Conservation (phyloP, 2,888 invertebrate genomes). For the Drosophila cyrtoloma region DNA sequence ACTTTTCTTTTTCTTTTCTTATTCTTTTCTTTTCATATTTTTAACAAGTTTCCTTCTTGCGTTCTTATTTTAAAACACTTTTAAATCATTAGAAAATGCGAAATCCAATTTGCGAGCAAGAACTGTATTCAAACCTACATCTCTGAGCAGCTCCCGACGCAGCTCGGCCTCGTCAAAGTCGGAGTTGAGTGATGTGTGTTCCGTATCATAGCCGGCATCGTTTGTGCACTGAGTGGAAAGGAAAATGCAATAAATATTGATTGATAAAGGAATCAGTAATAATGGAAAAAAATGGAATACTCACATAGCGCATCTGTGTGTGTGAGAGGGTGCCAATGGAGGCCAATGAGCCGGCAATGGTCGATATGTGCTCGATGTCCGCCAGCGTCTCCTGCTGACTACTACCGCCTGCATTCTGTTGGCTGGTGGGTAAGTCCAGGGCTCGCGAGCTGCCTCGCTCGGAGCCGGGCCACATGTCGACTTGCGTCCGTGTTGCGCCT, state of each 20-base stretch:
- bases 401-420: conserved; percentile 77
- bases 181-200: conserved; percentile 92
- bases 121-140: conserved; percentile 88
- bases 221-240: conserved; percentile 80
- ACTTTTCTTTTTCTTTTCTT: too few species aligned
- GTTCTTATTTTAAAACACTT: not conserved
- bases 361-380: conserved; percentile 88
- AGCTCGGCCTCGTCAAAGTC: conserved; percentile 92
- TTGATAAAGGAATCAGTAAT: not conserved
- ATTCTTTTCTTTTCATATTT: too few species aligned
- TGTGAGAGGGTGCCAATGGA: conserved; percentile 88
- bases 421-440: conserved; percentile 80
- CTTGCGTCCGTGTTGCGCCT: conserved; percentile 38
- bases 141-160: conserved; percentile 91
- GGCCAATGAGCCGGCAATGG: conserved; percentile 89
- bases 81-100: not conserved
- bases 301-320: conserved; percentile 84
- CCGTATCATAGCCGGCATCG: conserved; percentile 90
- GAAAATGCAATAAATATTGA: not conserved
- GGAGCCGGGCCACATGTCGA: conserved; percentile 76
- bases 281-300: conserved; percentile 17
- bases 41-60: too few species aligned
- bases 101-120: not conserved
- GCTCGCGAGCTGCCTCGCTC: conserved; percentile 84
- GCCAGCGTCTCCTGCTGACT: conserved; percentile 88